Conservation (phyloP, 2,797 vertebrate genomes). For the Sebastes nivosus region DNA sequence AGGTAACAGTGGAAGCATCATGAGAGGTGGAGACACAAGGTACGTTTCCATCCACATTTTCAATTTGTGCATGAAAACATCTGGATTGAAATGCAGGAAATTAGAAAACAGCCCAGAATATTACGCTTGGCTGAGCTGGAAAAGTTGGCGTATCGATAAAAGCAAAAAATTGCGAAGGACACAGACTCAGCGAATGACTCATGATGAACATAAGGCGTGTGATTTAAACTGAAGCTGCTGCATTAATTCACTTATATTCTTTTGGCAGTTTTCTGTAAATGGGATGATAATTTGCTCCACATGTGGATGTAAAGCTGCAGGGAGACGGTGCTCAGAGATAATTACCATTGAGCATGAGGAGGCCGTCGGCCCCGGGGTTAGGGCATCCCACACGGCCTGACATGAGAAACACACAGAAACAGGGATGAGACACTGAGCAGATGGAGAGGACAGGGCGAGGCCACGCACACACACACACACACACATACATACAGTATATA, state of each 20-base stretch:
- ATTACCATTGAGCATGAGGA: slow-evolving; percentile 99
- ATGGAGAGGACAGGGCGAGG: background rate
- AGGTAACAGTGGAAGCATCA: background rate
- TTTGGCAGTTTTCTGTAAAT: too few species aligned
- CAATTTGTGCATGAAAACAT: background rate
- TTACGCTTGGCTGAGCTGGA: too few species aligned
- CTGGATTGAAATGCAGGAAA: background rate
- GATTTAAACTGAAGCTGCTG: background rate
- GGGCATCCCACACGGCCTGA: slow-evolving; percentile 95
- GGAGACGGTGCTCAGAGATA: slow-evolving; percentile 66
- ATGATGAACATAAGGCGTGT: too few species aligned
- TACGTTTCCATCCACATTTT: background rate
- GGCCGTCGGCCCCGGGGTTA: slow-evolving; percentile 94
- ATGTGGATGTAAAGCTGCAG: background rate
- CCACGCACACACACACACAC: slow-evolving; percentile 10
- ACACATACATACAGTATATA: slow-evolving; percentile 4
- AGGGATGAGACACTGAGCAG: background rate
- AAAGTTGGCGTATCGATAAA: too few species aligned
- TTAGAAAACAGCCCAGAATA: too few species aligned
- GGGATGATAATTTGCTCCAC: background rate
- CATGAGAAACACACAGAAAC: slow-evolving; percentile 58
- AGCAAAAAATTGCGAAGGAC: too few species aligned
- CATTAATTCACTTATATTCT: background rate
- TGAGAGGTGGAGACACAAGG: background rate
- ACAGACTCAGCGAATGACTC: too few species aligned